Conservation (phyloP, 2,888 invertebrate species). For the Erannis defoliaria region DNA sequence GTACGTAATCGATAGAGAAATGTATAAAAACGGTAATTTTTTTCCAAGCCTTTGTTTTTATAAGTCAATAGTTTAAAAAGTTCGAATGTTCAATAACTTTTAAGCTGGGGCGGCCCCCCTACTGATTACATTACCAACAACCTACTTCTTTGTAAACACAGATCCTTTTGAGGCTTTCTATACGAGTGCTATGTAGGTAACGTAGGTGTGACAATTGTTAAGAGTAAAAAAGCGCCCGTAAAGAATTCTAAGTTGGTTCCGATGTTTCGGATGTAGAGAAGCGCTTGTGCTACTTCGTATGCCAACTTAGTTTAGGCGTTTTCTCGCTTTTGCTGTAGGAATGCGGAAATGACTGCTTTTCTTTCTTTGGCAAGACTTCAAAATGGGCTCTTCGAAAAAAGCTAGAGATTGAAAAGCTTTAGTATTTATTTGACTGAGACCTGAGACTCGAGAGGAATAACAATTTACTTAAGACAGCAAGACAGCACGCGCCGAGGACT, state of each 20-base stretch:
- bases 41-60: no score
- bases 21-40: no score
- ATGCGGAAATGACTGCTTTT: constrained; percentile 35
- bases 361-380: neutral
- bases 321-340: constrained; percentile 24
- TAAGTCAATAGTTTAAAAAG: no score
- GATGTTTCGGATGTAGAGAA: constrained; percentile 39
- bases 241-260: constrained; percentile 56
- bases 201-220: constrained; percentile 7
- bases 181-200: constrained; percentile 1
- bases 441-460: no score
- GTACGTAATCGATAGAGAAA: no score
- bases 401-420: neutral
- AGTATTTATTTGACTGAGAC: no score
- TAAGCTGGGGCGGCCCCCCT: no score
- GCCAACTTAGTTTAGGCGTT: constrained; percentile 14
- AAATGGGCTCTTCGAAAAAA: neutral
- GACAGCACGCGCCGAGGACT: no score
- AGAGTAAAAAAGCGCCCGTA: constrained; percentile 43
- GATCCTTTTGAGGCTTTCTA: constrained; percentile 17
- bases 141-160: constrained; percentile 36
- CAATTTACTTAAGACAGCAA: no score
- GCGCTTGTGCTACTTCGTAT: constrained; percentile 38
- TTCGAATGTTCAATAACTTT: no score
- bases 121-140: no score